Conservation (phyloP, 2,797 vertebrate genomes). For the Passerculus sandwichensis region DNA sequence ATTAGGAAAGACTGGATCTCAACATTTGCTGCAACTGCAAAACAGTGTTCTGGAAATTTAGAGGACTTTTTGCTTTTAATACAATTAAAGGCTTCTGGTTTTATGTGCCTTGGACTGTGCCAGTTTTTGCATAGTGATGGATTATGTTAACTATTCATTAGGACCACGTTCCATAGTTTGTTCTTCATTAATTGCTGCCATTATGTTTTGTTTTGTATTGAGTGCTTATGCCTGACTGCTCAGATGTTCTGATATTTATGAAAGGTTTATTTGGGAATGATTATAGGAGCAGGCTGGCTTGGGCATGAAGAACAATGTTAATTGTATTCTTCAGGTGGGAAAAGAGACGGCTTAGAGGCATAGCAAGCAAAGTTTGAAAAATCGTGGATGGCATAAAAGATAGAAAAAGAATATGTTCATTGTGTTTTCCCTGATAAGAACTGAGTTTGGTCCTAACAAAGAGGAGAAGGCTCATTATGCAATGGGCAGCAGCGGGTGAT, state of each 20-base stretch:
- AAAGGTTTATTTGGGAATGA: background rate
- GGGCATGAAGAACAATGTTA: background rate
- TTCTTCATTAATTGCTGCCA: background rate
- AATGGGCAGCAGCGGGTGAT: background rate
- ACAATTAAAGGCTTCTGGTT: background rate
- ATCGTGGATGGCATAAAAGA: background rate
- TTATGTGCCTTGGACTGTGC: background rate
- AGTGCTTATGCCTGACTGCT: background rate
- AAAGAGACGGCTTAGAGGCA: background rate
- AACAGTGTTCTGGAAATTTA: background rate
- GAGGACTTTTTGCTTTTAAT: background rate
- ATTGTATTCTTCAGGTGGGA: background rate
- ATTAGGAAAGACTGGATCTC: background rate
- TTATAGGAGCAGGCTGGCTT: background rate
- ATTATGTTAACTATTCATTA: background rate
- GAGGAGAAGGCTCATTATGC: background rate
- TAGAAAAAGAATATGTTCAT: background rate
- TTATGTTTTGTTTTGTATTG: background rate
- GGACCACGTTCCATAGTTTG: background rate
- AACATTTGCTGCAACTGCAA: background rate
- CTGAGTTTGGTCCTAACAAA: background rate
- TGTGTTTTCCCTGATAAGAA: background rate
- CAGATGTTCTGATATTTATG: background rate
- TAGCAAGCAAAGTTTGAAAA: background rate
- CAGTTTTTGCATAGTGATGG: background rate